phyloP scores from a whole-genome alignment of 2,113 vertebrate species.

The Mastomys natalensis region DNA sequence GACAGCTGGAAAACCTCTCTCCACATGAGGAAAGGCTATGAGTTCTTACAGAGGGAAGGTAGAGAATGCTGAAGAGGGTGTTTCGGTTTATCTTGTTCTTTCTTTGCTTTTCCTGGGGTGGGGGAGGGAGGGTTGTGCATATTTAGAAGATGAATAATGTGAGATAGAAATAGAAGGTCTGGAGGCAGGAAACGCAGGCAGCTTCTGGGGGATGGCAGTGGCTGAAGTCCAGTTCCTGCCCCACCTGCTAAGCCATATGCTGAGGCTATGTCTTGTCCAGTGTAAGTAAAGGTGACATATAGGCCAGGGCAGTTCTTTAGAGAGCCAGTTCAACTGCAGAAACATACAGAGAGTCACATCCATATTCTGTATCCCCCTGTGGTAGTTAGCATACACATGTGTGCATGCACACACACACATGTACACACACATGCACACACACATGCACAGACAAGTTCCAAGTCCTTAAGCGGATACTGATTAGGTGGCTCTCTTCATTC shows the following conservation, averaged over 20 bases:
- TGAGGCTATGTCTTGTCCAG: not conserved
- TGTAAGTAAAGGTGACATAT: not conserved
- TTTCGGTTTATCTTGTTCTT: not conserved
- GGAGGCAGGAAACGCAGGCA: conserved; percentile 61
- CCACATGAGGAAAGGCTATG: not conserved
- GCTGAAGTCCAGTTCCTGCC: conserved; percentile 45
- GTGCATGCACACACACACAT: not conserved
- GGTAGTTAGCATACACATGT: not conserved
- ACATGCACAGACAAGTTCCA: not conserved
- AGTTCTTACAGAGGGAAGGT: conserved; percentile 9
- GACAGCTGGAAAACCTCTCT: not conserved
- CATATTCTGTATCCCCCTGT: too few relatives aligned
- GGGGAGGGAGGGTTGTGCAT: conserved; percentile 4
- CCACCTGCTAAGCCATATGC: not conserved
- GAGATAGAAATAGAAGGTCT: conserved; percentile 55
- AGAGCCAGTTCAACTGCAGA: not conserved
- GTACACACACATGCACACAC: not conserved
- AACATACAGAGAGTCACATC: not conserved
- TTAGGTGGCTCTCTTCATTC: not conserved
- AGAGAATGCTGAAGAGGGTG: not conserved
- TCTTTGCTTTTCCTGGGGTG: not conserved
- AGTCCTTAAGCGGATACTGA: not conserved
- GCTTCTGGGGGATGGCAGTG: conserved; percentile 16
- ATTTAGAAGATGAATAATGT: conserved; percentile 73
- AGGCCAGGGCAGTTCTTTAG: not conserved